These are phyloP conservation scores for Hyperoodon ampullatus DNA, from an alignment of 2,113 vertebrate species.

Conservation along the genomic window DNA sequence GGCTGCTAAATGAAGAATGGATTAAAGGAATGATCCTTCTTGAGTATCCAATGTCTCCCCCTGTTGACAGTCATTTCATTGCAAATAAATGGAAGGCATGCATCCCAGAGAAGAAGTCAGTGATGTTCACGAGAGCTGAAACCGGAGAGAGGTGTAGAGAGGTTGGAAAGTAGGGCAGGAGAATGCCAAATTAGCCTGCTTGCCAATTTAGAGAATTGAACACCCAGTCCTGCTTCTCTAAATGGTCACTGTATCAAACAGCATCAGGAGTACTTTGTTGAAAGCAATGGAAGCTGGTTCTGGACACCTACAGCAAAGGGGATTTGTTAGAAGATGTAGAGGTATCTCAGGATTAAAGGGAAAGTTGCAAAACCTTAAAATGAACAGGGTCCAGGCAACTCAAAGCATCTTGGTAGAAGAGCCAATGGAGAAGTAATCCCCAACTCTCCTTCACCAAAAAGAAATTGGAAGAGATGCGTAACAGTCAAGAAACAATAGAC, in stretches of 20 bases:
- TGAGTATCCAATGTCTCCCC: not conserved
- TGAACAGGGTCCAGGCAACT: not conserved
- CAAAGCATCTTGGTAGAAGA: not conserved
- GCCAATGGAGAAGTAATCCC: not conserved
- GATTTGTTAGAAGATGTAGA: not conserved
- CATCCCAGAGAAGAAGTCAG: not conserved
- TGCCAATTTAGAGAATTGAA: not conserved
- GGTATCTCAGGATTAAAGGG: not conserved
- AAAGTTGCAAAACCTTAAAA: not conserved
- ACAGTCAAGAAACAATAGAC: not conserved
- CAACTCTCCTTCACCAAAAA: not conserved
- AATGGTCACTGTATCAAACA: not conserved
- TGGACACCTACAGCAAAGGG: not conserved
- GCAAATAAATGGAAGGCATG: not conserved
- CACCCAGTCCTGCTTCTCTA: not conserved
- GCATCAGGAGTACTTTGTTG: not conserved
- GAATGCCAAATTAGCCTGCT: not conserved
- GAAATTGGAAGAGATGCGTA: not conserved
- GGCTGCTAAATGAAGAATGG: not conserved
- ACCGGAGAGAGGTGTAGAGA: not conserved
- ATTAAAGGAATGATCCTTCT: not conserved
- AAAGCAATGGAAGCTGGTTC: not conserved
- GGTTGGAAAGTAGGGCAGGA: accelerated
- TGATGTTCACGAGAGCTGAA: not conserved
- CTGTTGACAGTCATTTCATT: not conserved